phyloP scores from a whole-genome alignment of 2,797 vertebrate genomes.

The Jordanella pulchra region DNA sequence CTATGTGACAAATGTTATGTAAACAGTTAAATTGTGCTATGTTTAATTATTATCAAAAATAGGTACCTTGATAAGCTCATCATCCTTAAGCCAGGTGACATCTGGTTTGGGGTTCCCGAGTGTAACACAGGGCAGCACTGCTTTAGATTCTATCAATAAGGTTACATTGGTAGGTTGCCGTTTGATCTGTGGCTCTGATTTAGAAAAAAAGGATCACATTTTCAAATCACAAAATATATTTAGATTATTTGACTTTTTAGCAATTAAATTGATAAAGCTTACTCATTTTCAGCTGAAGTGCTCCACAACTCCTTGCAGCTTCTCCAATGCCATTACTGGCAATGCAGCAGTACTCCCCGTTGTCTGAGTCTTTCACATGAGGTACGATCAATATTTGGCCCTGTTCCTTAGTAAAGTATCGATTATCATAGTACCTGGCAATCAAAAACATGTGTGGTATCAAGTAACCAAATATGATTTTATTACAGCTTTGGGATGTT shows the following conservation, averaged over 20 bases:
- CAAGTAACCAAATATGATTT: background rate
- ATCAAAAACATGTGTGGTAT: background rate
- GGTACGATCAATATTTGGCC: constrained; percentile 93
- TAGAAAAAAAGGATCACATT: constrained; percentile 26
- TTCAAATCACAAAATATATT: background rate
- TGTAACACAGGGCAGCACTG: constrained; percentile 90
- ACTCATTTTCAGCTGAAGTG: constrained; percentile 99
- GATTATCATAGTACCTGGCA: constrained; percentile 88
- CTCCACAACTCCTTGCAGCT: constrained; percentile 91
- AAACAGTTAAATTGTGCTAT: background rate
- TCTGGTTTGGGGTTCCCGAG: constrained; percentile 97
- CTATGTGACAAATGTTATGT: background rate
- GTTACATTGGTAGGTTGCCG: constrained; percentile 91
- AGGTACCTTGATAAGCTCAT: constrained; percentile 86
- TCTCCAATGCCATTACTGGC: constrained; percentile 90
- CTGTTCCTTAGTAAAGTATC: constrained; percentile 88
- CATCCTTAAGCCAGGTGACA: constrained; percentile 95
- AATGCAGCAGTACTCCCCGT: constrained; percentile 92
- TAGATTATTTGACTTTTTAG: background rate
- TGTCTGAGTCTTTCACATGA: constrained; percentile 89
- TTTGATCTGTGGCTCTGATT: constrained; percentile 93
- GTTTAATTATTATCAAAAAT: background rate
- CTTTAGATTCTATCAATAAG: constrained; percentile 90
- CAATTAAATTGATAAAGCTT: constrained; percentile 64
- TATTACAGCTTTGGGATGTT: background rate